Base-by-base conservation (phyloP, 1,140 invertebrate genomes). In the Harlomillsia oculata region DNA sequence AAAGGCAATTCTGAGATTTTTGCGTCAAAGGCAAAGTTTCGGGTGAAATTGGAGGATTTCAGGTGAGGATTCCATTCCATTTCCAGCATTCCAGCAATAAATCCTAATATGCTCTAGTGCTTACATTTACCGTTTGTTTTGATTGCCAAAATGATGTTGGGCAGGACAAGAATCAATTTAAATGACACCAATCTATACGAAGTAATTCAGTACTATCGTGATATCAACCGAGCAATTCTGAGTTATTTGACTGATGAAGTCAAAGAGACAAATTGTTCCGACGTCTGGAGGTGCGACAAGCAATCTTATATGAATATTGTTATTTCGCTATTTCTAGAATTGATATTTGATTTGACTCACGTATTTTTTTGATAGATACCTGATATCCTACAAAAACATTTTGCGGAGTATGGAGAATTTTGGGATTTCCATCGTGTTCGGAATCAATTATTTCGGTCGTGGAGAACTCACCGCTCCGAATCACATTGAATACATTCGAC, bases 381-480 rank as follows among this genome's bases (percentile, higher is more conserved):
- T 89, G 39, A 79, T 89, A 32, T 83, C 85, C 0, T 89, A 88
- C 69, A 89, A 89, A 69, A 89, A 88, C 69, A 71, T 90, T 0
- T 72, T 89, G 0, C 76, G 85, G 16, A 84, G 83, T 66, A 87
- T 89, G 46, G 87, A 89, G 66, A 87, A 84, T 65, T 78, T 84
- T 50, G 86, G 85, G 2, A 87, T 89, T 51, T 82, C 82, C n/a
- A 83, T 84, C 16, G 84, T 86, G 1, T 80, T 85, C 50, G 85
- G 85, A 5, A 87, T 87, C 53, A 85, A 86, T 70, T 90, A 87
- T 69, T 90, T 85, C 67, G 85, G 84, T 1, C 73, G 82, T 51
- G 87, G 87, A 1, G 74, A 74, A 44, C 72, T 90, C 3, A 71
- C 76, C 2, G 71, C 75, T 1, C 75, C 80, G 25, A 82, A 80